These are phyloP conservation scores for Prietella phreatophila DNA, from an alignment of 2,113 vertebrate species.

Conservation along the genomic window DNA sequence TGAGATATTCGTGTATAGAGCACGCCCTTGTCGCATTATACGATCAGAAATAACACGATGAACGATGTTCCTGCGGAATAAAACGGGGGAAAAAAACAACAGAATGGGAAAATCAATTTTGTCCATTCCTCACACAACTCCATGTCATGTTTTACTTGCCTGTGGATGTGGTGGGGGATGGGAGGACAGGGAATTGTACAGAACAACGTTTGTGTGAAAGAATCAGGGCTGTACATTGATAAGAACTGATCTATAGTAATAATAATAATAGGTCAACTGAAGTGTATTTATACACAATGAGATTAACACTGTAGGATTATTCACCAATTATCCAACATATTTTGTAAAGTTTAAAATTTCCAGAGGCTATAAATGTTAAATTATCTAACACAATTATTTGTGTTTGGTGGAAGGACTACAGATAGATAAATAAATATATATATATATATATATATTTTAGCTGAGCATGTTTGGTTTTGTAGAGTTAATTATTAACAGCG, in stretches of 20 bases:
- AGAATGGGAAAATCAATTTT: background rate
- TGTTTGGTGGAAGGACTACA: background rate
- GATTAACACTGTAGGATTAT: background rate
- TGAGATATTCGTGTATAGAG: background rate
- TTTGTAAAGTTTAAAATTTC: background rate
- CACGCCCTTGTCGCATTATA: background rate
- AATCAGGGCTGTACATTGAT: constrained; percentile 5
- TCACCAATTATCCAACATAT: background rate
- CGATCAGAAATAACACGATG: background rate
- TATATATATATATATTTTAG: too few relatives aligned
- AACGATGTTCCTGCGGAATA: background rate
- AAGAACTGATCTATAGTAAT: background rate
- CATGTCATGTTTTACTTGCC: constrained; percentile 51
- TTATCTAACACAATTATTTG: too few relatives aligned
- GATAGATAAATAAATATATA: too few relatives aligned
- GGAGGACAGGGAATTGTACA: constrained; percentile 31
- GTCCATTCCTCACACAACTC: constrained; percentile 45
- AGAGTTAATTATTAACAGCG: background rate
- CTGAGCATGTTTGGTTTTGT: background rate
- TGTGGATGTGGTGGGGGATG: constrained; percentile 46
- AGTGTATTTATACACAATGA: background rate
- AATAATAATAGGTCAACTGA: background rate
- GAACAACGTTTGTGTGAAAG: constrained; percentile 33
- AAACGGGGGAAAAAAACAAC: background rate
- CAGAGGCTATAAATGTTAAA: background rate